Conservation (phyloP, 35 echinoderm and acorn worm genomes). For the Acanthaster planci region DNA sequence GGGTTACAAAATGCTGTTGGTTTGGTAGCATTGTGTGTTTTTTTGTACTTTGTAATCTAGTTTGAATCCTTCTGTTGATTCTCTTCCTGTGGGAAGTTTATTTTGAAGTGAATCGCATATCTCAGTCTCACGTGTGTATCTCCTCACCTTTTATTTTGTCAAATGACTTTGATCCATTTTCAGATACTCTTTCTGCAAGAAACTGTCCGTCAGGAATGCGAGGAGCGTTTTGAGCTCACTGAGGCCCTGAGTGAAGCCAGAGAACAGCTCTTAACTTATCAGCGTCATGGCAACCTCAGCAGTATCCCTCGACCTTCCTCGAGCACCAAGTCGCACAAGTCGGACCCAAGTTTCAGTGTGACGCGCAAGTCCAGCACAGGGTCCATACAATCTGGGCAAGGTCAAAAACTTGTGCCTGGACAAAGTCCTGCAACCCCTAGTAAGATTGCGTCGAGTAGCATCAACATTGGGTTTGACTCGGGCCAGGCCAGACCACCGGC, state of each 20-base stretch:
- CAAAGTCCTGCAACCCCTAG: neutral
- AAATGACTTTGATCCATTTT: neutral
- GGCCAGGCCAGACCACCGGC: neutral
- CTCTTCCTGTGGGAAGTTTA: too few relatives aligned
- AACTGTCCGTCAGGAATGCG: conserved; percentile 88
- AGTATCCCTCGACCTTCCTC: conserved; percentile 3
- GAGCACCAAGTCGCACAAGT: conserved; percentile 1
- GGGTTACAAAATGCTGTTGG: too few relatives aligned
- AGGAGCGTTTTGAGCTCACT: conserved; percentile 88
- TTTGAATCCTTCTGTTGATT: too few relatives aligned
- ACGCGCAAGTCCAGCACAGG: neutral
- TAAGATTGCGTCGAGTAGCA: neutral
- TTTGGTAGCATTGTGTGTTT: too few relatives aligned
- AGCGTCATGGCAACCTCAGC: conserved; percentile 39
- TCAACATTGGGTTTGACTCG: conserved; percentile 26
- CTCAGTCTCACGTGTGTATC: too few relatives aligned
- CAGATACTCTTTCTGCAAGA: conserved; percentile 92
- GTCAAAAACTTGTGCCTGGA: neutral
- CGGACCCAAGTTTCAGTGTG: neutral
- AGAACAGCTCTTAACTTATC: conserved; percentile 79
- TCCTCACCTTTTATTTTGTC: neutral
- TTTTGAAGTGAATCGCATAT: too few relatives aligned
- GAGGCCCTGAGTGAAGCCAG: conserved; percentile 77
- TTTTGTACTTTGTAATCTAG: too few relatives aligned
- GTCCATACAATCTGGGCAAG: neutral